Conservation (phyloP, 2,797 vertebrate species). For the Ceryle rudis region DNA sequence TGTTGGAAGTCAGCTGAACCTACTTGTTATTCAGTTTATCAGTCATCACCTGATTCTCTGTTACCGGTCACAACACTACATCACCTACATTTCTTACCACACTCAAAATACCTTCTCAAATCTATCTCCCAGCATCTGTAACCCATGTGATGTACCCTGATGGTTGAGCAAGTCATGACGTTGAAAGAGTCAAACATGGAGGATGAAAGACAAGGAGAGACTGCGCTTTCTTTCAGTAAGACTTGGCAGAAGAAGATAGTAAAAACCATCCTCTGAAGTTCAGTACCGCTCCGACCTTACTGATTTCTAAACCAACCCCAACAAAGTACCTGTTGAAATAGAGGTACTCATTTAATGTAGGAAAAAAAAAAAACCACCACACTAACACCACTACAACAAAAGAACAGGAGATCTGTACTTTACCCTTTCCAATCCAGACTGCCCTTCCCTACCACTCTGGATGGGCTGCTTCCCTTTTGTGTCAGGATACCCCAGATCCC, state of each 20-base stretch:
- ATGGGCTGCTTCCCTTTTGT: neutral
- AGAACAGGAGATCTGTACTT: neutral
- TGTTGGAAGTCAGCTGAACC: neutral
- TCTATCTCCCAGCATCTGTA: neutral
- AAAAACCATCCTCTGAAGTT: conserved; percentile 22
- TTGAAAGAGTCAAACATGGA: neutral
- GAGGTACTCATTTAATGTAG: neutral
- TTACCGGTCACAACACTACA: neutral
- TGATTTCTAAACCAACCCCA: neutral
- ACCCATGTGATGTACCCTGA: neutral
- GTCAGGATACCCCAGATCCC: neutral
- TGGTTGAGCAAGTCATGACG: neutral
- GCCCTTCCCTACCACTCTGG: neutral
- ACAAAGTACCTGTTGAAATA: neutral
- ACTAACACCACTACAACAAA: too few relatives aligned
- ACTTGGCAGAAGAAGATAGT: neutral
- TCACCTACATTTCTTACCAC: neutral
- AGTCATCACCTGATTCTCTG: neutral
- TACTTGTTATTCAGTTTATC: neutral
- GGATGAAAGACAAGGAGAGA: neutral
- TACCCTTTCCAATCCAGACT: neutral
- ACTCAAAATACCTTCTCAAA: neutral
- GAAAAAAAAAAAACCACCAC: neutral
- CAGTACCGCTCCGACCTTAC: neutral
- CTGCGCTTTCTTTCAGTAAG: neutral